Evolutionary conservation across 2,797 vertebrate genomes (phyloP), one percentile per base, ranked within the genome.

Genomic region (Gallinago nigripennis): DNA sequence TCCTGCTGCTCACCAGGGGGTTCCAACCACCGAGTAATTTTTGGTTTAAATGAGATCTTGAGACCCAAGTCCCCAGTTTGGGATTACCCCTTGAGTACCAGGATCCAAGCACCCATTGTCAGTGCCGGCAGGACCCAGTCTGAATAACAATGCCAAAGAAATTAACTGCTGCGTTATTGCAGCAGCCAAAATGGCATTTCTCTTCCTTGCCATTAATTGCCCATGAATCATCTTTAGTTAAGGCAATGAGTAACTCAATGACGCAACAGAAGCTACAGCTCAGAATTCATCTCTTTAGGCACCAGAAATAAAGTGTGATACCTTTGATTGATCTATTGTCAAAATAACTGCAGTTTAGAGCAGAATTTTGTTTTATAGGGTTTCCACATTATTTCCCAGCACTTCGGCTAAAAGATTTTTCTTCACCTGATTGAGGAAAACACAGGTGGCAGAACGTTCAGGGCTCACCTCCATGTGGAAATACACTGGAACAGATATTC

Each of bases 161-260:
- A 82, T 33, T 69, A 77, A 68, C 35, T 27, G 28, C 15, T 46
- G 7, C 21, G 58, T 69, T 68, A 64, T 80, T 77, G 77, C 82
- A 84, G 35, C 75, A 31, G 64, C 56, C n/a, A 11, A 64, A 92
- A 60, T n/a, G 37, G 28, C 19, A 73, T 73, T 83, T 77, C 51
- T 88, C 33, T 73, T 70, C 80, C 77, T 90, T 86, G 80, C 37
- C 39, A n/a, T 73, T 68, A 88, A 73, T 69, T 80, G 70, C 27
- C 33, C 21, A 12, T 93, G 91, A 94, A 88, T 95, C 88, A 96
- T 82, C 77, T 53, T 39, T 19, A 72, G 53, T 88, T 64, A 86
- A 92, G 86, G 82, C 85, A 92, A 20, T 92, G 91, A 96, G 70
- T 94, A 94, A 94, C 28, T 91, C 82, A 58, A 25, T 82, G 71